Percentiles rank a stretch among this genome's conserved stretches.
These are phyloP conservation scores for Dione juno DNA, from an alignment of 2,888 invertebrate genomes.

Conservation along the genomic window DNA sequence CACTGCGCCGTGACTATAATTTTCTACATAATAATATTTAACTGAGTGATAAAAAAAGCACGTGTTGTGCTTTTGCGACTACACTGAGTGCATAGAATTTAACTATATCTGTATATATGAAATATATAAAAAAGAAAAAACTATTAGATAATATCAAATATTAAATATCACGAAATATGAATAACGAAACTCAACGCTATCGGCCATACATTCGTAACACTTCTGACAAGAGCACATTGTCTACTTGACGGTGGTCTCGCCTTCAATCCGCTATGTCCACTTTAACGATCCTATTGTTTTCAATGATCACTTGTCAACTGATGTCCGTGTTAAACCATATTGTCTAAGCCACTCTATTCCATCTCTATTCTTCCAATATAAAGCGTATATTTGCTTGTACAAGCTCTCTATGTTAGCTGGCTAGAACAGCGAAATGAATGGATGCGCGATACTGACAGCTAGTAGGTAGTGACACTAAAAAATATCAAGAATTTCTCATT, in stretches of 20 bases:
- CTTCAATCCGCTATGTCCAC: conserved; percentile 73
- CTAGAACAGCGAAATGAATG: conserved; percentile 66
- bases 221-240: conserved; percentile 52
- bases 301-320: conserved; percentile 74
- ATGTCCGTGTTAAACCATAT: conserved; percentile 54
- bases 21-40: too few species aligned
- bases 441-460: conserved; percentile 65
- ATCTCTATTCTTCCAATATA: conserved; percentile 48
- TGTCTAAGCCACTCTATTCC: conserved; percentile 29
- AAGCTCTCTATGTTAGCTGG: conserved; percentile 43
- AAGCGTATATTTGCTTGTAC: conserved; percentile 50
- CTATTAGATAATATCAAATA: neutral
- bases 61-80: too few species aligned
- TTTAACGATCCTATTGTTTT: conserved; percentile 80
- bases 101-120: too few species aligned
- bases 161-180: conserved; percentile 19
- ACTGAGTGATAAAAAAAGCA: too few species aligned
- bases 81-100: too few species aligned
- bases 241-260: conserved; percentile 70
- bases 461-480: conserved; percentile 71
- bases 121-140: neutral
- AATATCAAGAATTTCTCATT: conserved; percentile 65
- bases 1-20: too few species aligned
- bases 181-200: conserved; percentile 33
- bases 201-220: conserved; percentile 54